Percentiles rank a stretch among this genome's conserved stretches.
phyloP scores from a whole-genome alignment of 2,888 invertebrate species.

The Metallyticus violacea region DNA sequence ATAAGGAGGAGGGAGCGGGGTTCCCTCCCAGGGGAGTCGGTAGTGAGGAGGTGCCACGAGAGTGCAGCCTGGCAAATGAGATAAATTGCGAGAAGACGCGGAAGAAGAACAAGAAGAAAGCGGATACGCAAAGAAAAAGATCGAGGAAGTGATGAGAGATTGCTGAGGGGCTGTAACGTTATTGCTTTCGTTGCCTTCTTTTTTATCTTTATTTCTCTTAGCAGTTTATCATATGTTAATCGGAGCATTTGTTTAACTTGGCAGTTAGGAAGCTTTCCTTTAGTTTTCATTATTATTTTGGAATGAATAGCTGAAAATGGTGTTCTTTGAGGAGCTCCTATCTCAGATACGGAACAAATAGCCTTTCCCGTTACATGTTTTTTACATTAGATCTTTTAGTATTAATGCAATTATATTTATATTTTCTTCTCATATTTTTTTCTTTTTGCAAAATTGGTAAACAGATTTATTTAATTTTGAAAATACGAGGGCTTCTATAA shows the following conservation, averaged over 20 bases:
- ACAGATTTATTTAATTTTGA: too few relatives aligned
- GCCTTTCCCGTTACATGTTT: too few relatives aligned
- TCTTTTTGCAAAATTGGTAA: too few relatives aligned
- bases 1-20: conserved; percentile 12
- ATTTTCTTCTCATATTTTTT: too few relatives aligned
- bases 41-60: not conserved
- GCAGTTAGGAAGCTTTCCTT: not conserved
- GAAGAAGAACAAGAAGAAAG: not conserved
- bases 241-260: not conserved
- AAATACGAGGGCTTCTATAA: too few relatives aligned
- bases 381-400: too few relatives aligned
- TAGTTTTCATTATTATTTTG: too few relatives aligned
- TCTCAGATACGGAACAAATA: too few relatives aligned
- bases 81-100: conserved; percentile 11
- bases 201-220: not conserved
- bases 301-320: too few relatives aligned
- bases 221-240: not conserved
- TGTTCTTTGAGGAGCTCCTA: too few relatives aligned
- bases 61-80: conserved; percentile 9
- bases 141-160: not conserved
- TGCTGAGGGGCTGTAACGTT: not conserved
- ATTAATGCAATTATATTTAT: too few relatives aligned
- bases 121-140: not conserved
- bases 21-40: not conserved
- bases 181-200: not conserved